phyloP scores from a whole-genome alignment of 2,888 invertebrate species.

The Petrophora chlorosata region DNA sequence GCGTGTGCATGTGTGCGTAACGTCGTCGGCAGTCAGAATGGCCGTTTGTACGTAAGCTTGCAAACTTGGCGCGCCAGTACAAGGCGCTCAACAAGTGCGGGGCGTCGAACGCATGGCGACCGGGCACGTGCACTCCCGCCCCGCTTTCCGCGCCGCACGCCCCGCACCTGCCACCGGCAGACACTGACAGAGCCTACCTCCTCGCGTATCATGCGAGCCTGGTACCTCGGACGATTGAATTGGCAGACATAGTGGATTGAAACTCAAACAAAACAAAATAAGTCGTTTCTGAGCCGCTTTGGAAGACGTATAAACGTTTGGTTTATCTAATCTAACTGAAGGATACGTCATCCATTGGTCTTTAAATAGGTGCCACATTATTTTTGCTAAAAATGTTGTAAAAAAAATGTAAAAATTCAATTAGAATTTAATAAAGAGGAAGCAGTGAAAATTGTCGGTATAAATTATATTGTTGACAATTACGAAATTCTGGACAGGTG shows the following conservation, averaged over 20 bases:
- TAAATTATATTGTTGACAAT: constrained; percentile 10
- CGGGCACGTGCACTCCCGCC: constrained; percentile 72
- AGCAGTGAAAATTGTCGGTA: constrained; percentile 1
- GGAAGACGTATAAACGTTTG: background rate
- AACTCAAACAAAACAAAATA: constrained; percentile 48
- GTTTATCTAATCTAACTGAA: constrained; percentile 1
- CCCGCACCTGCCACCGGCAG: constrained; percentile 49
- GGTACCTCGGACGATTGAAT: constrained; percentile 69
- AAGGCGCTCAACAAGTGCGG: constrained; percentile 75
- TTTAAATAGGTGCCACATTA: constrained; percentile 2
- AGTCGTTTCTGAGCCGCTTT: background rate
- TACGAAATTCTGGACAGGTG: constrained; percentile 12
- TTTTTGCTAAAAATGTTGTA: background rate
- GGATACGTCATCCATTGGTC: constrained; percentile 1
- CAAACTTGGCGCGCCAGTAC: constrained; percentile 43
- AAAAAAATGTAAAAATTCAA: background rate
- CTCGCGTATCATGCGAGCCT: constrained; percentile 59
- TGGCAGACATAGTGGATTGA: constrained; percentile 77
- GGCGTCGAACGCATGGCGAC: constrained; percentile 72
- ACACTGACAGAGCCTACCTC: constrained; percentile 56
- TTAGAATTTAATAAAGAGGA: background rate
- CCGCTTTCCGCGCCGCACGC: constrained; percentile 40
- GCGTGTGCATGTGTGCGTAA: constrained; percentile 48
- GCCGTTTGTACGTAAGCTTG: constrained; percentile 35
- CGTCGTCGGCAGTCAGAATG: constrained; percentile 29